Evolutionary conservation across 2,797 vertebrate genomes (phyloP).

Genomic region (Clarias fuscus): DNA sequence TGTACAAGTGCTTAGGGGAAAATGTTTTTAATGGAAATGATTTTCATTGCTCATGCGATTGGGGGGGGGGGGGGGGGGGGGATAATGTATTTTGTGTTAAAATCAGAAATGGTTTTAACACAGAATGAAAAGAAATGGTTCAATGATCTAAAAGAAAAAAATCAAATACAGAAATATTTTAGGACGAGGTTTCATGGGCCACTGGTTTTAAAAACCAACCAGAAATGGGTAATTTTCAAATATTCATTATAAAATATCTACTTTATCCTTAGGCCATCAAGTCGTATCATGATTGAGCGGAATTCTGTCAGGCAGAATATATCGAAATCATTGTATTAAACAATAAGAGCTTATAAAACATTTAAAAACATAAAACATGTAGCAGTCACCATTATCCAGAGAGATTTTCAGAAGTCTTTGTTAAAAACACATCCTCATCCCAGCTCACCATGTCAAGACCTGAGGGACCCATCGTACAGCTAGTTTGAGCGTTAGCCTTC

Average conservation of each 20-base stretch:
- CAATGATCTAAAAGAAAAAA: too few species aligned
- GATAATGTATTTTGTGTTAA: neutral
- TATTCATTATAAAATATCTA: neutral
- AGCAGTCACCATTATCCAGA: neutral
- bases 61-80: neutral
- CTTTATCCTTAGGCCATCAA: neutral
- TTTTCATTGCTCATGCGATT: neutral
- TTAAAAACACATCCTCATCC: neutral
- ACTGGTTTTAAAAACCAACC: neutral
- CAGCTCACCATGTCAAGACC: neutral
- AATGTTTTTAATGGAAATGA: neutral
- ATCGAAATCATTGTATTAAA: neutral
- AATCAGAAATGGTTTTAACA: neutral
- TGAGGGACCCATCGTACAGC: too few species aligned
- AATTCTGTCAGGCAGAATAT: neutral
- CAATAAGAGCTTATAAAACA: neutral
- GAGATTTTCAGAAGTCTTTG: neutral
- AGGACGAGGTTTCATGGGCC: neutral
- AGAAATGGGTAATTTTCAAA: too few species aligned
- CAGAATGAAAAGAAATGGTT: neutral
- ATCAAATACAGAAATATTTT: neutral
- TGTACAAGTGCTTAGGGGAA: neutral
- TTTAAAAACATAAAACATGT: neutral
- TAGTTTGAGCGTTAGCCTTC: neutral
- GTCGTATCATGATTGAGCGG: neutral